These are phyloP conservation scores for Siniperca scherzeri DNA, from an alignment of 2,797 vertebrate genomes.

Conservation along the genomic window DNA sequence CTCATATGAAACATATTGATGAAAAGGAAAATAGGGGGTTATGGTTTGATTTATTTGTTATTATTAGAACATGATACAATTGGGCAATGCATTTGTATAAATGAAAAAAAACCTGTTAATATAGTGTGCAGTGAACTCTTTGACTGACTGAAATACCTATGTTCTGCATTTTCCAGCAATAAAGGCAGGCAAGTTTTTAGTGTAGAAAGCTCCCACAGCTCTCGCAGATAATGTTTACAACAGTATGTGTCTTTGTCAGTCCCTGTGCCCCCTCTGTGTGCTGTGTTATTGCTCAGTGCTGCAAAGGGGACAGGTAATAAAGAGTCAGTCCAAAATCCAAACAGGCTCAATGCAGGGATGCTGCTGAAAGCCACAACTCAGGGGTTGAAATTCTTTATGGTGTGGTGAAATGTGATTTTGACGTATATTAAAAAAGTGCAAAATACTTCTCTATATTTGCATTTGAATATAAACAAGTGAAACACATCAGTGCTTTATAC, in stretches of 20 bases:
- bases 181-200: not conserved
- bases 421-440: not conserved
- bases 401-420: not conserved
- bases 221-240: constrained; percentile 29
- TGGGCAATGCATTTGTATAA: not conserved
- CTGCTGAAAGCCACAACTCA: not conserved
- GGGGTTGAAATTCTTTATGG: not conserved
- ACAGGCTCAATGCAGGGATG: constrained; percentile 3
- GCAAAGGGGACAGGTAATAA: not conserved
- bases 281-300: constrained; percentile 28
- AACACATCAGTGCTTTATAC: not conserved
- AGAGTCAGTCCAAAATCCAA: constrained; percentile 25
- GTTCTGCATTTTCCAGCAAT: constrained; percentile 13
- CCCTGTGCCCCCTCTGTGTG: constrained; percentile 15
- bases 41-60: not conserved
- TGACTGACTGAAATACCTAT: constrained; percentile 1
- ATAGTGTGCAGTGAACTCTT: not conserved
- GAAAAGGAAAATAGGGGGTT: not conserved
- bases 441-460: constrained; percentile 1
- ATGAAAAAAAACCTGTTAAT: not conserved
- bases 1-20: not conserved
- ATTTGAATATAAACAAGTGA: not conserved
- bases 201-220: constrained; percentile 22
- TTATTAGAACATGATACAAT: not conserved
- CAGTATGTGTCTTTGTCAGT: constrained; percentile 32